Conservation (phyloP, 64 coral and sea anemone species). For the Montipora efflorescens region DNA sequence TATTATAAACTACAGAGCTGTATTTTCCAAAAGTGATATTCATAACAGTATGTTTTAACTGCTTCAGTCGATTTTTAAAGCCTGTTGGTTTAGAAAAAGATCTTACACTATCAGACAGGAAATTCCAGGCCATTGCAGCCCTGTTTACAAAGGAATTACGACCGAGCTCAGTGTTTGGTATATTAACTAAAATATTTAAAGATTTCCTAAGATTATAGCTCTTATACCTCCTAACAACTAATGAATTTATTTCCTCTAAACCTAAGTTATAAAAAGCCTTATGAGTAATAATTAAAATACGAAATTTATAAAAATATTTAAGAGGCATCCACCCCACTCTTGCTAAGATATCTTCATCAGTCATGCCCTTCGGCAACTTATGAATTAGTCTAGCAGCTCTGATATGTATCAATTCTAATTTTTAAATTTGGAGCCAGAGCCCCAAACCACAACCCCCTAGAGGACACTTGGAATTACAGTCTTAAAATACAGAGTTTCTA, state of each 20-base stretch:
- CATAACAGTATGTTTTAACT: too few species aligned
- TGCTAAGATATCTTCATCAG: too few species aligned
- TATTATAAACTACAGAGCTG: too few species aligned
- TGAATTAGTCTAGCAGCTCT: background rate
- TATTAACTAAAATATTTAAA: background rate
- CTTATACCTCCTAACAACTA: background rate
- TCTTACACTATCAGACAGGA: too few species aligned
- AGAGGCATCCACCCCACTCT: too few species aligned
- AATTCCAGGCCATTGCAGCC: too few species aligned
- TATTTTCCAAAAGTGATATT: too few species aligned
- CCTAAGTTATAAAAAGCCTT: background rate
- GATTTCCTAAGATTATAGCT: background rate
- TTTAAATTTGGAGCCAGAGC: constrained; percentile 4
- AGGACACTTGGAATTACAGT: constrained; percentile 1
- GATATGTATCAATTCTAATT: background rate
- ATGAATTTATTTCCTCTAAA: background rate
- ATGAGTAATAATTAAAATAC: background rate
- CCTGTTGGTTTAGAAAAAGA: too few species aligned
- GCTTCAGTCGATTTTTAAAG: too few species aligned
- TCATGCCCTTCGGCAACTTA: background rate
- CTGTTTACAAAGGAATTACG: background rate
- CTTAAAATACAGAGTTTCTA: constrained; percentile 14
- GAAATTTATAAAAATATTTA: too few species aligned
- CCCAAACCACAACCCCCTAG: constrained; percentile 11
- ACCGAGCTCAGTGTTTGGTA: background rate